A percentile compares a stretch with the other conserved stretches of the same genome.
Conservation (phyloP, 2,113 vertebrate genomes). For the Globicephala melas region DNA sequence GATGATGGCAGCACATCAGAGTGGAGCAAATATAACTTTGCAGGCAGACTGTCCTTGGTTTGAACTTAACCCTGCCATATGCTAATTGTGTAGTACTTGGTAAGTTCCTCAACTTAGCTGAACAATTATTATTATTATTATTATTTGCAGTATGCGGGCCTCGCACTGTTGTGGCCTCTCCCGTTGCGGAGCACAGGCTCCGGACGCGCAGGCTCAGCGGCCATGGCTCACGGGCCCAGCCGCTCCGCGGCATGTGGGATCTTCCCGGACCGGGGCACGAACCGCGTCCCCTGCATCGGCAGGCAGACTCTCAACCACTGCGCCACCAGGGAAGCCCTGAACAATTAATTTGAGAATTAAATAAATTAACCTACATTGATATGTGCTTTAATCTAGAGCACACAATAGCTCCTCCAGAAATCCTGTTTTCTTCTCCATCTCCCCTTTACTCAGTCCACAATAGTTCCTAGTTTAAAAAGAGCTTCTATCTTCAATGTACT, state of each 20-base stretch:
- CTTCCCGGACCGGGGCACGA: no score
- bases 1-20: neutral
- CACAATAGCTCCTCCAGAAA: neutral
- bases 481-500: neutral
- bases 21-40: neutral
- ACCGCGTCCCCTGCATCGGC: no score
- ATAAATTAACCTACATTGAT: slow-evolving; percentile 54
- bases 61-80: slow-evolving; percentile 27
- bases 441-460: neutral
- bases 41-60: neutral
- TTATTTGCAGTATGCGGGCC: no score
- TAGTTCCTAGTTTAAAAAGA: neutral
- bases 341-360: slow-evolving; percentile 56
- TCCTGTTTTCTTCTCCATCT: slow-evolving; percentile 20
- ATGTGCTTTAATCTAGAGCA: neutral
- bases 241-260: no score
- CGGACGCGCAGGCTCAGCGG: no score
- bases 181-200: no score
- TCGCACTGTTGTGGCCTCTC: no score
- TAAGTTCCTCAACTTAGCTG: slow-evolving; percentile 20
- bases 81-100: slow-evolving; percentile 5
- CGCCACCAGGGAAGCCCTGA: neutral
- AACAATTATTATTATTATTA: neutral
- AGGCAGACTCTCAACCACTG: no score
- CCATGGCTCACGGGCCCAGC: no score